A percentile compares a stretch with the other conserved stretches of the same genome.
Conservation (phyloP, 1,140 invertebrate genomes). For the Forficula auricularia region DNA sequence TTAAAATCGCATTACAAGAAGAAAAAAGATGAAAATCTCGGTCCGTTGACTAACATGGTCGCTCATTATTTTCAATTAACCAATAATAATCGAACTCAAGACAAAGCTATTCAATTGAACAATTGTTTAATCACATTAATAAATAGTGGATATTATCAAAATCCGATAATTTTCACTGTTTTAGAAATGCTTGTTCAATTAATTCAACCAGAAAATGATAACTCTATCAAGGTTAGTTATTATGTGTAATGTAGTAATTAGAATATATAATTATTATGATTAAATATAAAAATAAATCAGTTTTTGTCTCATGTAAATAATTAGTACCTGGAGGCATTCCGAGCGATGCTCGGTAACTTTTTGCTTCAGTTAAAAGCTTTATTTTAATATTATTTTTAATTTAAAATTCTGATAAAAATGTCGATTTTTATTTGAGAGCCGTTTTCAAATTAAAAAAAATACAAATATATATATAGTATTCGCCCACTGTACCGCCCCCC, state of each 20-base stretch:
- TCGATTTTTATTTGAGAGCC: no score
- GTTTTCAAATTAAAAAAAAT: no score
- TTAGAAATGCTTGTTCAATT: slow-evolving; percentile 22
- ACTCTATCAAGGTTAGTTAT: slow-evolving; percentile 16
- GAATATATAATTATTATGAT: no score
- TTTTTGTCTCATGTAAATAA: no score
- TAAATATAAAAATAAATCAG: no score
- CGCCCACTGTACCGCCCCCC: no score
- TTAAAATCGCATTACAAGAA: slow-evolving; percentile 18
- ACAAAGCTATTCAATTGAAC: slow-evolving; percentile 20
- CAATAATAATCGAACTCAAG: slow-evolving; percentile 12
- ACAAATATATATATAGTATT: no score
- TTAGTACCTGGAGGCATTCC: no score
- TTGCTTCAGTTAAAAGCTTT: no score
- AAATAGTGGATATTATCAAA: slow-evolving; percentile 5
- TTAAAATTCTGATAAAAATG: no score
- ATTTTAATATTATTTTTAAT: no score
- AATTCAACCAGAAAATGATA: slow-evolving; percentile 15
- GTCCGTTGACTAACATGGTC: slow-evolving; percentile 23
- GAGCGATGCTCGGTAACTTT: no score
- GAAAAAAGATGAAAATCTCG: slow-evolving; percentile 11
- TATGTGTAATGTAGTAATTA: background rate
- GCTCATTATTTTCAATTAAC: slow-evolving; percentile 23
- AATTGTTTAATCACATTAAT: slow-evolving; percentile 17
- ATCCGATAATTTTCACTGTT: slow-evolving; percentile 14